phyloP scores from a whole-genome alignment of 2,888 invertebrate species.

The Drosophila neoperkinsi region DNA sequence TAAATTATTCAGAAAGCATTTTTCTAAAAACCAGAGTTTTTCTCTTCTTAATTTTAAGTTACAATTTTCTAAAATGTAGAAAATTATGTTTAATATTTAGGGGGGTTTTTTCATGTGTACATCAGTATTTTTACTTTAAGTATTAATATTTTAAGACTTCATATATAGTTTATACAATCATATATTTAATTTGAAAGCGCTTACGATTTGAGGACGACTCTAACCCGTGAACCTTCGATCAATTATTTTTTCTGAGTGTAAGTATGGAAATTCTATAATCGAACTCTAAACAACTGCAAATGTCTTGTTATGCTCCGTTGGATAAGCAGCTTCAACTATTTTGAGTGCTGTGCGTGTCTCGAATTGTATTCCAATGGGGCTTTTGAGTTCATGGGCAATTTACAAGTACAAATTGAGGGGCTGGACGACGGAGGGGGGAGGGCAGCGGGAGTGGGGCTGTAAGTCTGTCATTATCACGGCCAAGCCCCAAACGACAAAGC shows the following conservation, averaged over 20 bases:
- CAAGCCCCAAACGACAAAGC: constrained; percentile 58
- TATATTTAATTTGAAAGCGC: not conserved
- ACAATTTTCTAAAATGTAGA: not conserved
- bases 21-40: not conserved
- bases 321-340: not conserved
- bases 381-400: constrained; percentile 62
- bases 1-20: not conserved
- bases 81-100: not conserved
- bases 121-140: too few relatives aligned
- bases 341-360: not conserved
- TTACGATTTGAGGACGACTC: not conserved
- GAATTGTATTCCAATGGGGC: not conserved
- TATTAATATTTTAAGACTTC: not conserved
- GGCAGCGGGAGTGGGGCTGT: not conserved
- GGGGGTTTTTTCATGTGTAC: not conserved
- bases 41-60: not conserved
- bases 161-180: not conserved
- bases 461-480: constrained; percentile 73
- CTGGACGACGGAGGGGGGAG: not conserved
- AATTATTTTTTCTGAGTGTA: not conserved
- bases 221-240: not conserved
- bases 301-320: not conserved
- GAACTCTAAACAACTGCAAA: not conserved
- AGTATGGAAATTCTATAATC: not conserved
- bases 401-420: constrained; percentile 62